Evolutionary conservation across 30 jellyfish, hydroid and myxozoan genomes (phyloP).

Genomic region (Turritopsis dohrnii): DNA sequence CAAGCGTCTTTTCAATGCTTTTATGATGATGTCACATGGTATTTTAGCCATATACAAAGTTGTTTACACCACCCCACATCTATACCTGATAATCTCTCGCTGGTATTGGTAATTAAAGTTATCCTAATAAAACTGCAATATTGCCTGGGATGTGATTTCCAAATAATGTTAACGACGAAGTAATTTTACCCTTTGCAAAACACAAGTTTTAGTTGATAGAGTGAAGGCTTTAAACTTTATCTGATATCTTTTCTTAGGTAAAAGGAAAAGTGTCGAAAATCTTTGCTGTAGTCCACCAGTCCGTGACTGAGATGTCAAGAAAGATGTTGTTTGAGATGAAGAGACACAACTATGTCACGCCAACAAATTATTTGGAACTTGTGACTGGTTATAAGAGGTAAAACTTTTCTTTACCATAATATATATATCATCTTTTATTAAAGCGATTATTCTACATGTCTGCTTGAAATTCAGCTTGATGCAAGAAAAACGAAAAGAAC

Average conservation of each 20-base stretch:
- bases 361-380: constrained; percentile 90
- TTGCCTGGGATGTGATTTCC: no score
- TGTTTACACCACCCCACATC: no score
- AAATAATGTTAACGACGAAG: background rate
- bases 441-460: background rate
- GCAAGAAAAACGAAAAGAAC: constrained; percentile 76
- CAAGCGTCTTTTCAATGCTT: no score
- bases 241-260: constrained; percentile 41
- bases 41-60: no score
- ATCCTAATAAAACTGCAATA: no score
- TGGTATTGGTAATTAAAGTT: no score
- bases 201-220: no score
- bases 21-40: no score
- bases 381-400: constrained; percentile 90
- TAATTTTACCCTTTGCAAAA: no score
- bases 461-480: constrained; percentile 38
- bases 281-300: constrained; percentile 79
- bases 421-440: background rate
- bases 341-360: constrained; percentile 91
- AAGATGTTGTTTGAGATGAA: constrained; percentile 85
- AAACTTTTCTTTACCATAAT: background rate
- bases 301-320: constrained; percentile 70
- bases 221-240: no score
- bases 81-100: no score
- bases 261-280: constrained; percentile 57